Conservation (phyloP, 2,888 invertebrate species). For the Aethes cnicana region DNA sequence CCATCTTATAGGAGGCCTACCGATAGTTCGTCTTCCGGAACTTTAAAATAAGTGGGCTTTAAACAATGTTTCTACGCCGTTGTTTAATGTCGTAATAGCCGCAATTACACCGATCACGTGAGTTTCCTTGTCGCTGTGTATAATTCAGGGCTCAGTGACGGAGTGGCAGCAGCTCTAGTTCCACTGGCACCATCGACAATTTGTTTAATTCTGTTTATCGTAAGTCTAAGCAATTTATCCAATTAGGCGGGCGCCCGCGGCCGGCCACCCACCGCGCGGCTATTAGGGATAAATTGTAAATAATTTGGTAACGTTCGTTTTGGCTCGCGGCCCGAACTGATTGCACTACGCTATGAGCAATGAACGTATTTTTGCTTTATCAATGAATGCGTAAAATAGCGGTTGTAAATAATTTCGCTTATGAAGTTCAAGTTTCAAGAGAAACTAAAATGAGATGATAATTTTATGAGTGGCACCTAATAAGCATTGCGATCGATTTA, state of each 20-base stretch:
- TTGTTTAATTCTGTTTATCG: constrained; percentile 77
- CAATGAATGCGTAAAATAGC: not conserved
- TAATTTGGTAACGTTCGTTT: constrained; percentile 71
- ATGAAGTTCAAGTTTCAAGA: too few species aligned
- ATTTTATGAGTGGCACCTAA: too few species aligned
- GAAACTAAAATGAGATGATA: too few species aligned
- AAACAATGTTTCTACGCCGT: not conserved
- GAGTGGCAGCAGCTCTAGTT: constrained; percentile 29
- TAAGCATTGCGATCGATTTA: too few species aligned
- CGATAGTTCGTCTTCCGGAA: too few species aligned
- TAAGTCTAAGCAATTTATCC: constrained; percentile 79
- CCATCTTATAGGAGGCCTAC: too few species aligned
- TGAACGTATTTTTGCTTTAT: constrained; percentile 1
- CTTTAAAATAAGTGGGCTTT: not conserved
- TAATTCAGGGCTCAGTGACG: constrained; percentile 10
- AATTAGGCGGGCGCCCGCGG: constrained; percentile 66
- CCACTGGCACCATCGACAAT: constrained; percentile 62
- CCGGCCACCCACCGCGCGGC: constrained; percentile 72
- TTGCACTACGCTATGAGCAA: constrained; percentile 39
- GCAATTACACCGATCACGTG: constrained; percentile 23
- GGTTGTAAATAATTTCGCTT: too few species aligned
- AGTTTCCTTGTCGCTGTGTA: constrained; percentile 20
- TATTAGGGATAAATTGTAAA: constrained; percentile 80
- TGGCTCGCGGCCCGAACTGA: constrained; percentile 51
- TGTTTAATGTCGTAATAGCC: constrained; percentile 9